Conservation (phyloP, 1,140 invertebrate species). For the Yoshiicerus persimilis region DNA sequence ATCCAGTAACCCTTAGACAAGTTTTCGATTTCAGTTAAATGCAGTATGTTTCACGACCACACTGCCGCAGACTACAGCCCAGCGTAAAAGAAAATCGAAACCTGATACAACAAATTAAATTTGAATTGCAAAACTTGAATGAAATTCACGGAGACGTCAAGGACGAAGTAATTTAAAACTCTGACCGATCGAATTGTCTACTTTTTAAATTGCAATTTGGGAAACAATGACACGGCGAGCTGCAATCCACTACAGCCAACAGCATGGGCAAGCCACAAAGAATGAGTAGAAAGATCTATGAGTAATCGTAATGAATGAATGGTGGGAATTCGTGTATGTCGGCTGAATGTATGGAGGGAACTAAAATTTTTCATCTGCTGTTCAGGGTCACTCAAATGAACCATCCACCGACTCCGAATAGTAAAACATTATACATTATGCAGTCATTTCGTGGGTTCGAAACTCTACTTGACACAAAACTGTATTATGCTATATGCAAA, state of each 20-base stretch:
- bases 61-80: too few relatives aligned
- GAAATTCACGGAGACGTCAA: neutral
- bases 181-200: neutral
- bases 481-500: too few relatives aligned
- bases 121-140: neutral
- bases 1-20: too few relatives aligned
- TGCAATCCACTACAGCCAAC: neutral
- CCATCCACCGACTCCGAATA: too few relatives aligned
- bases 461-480: too few relatives aligned
- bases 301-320: neutral
- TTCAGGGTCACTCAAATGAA: neutral
- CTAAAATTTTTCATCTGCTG: neutral
- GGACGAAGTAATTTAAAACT: neutral
- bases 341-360: neutral
- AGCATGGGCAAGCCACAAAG: neutral
- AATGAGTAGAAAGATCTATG: neutral
- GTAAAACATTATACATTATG: too few relatives aligned
- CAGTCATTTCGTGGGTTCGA: too few relatives aligned
- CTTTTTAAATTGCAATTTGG: neutral
- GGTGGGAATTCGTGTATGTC: neutral
- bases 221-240: neutral
- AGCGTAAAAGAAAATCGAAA: too few relatives aligned
- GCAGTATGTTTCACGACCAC: too few relatives aligned
- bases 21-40: too few relatives aligned
- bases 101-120: too few relatives aligned